Evolutionary conservation across 2,888 invertebrate genomes (phyloP), one percentile per base, ranked within the genome.

Genomic region (Xanthostigma xanthostigma): DNA sequence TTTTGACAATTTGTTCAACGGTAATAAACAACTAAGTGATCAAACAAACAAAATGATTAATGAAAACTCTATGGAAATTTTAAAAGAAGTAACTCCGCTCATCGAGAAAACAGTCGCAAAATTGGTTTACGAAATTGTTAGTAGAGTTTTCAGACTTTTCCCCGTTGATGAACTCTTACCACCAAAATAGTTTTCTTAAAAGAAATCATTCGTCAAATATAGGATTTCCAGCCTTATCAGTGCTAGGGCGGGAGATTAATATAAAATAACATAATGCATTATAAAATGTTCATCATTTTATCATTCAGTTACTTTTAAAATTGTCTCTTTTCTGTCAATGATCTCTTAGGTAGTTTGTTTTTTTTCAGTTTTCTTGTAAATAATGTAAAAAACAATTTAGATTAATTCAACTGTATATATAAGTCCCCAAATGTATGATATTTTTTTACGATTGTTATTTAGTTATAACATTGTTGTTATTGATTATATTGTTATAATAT

Each of bases 31-130:
- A 42, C 39, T 62, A 8, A 58, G 57, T 14, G 53, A 56, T 36
- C 51, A 60, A 6, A 63, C 65, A 12, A 67, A 67, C 50, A 56
- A 56, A 40, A 59, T 64, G 3, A 62, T 68, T 46, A 64, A 61
- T 49, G 64, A 65, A 41, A 68, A 68, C 52, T 59, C 63, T 37
- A 58, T 64, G 39, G 58, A 57, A 33, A 53, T 68, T 5, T 62
- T 63, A 46, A 56, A 60, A 40, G 67, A 67, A 50, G 48, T 68
- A 13, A 63, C 60, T 48, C 66, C 67, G n/a, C 58, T 65, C 9
- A 52, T 67, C 27, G 53, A 56, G 44, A 53, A 58, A 41, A 56
- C 58, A 2, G 52, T 61, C 10, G 51, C 53, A 10, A 47, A 49
- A 12, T 47, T 62, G 8, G 48, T 57, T 5, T 50, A 48, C 13